phyloP scores from a whole-genome alignment of 2,888 invertebrate species.

The Ceriagrion tenellum region DNA sequence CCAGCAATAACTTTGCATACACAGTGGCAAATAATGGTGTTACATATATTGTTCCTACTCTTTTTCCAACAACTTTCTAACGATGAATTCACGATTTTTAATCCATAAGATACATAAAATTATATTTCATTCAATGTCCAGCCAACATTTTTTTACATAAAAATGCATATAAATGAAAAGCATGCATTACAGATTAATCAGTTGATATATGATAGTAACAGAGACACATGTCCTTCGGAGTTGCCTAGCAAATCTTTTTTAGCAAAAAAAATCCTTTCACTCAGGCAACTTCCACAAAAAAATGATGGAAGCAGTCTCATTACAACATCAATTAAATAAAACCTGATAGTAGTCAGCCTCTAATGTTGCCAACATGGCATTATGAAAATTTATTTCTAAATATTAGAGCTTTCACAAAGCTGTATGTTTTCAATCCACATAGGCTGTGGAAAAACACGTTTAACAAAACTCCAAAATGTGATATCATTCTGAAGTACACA shows the following conservation, averaged over 20 bases:
- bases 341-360: background rate
- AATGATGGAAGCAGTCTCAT: background rate
- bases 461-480: background rate
- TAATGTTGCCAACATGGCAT: background rate
- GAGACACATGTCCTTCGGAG: background rate
- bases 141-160: background rate
- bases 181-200: background rate
- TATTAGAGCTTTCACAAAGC: background rate
- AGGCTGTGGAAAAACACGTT: background rate
- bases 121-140: background rate
- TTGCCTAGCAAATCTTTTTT: no score
- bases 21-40: background rate
- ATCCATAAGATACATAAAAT: background rate
- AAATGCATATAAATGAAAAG: conserved; percentile 34
- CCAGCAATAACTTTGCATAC: background rate
- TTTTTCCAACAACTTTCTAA: background rate
- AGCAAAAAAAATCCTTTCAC: background rate
- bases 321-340: background rate
- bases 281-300: background rate
- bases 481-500: background rate
- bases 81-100: background rate
- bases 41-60: conserved; percentile 1
- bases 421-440: background rate
- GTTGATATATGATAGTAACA: background rate
- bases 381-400: background rate